phyloP scores from a whole-genome alignment of 2,888 invertebrate genomes.

The Epsilonema sp. region DNA sequence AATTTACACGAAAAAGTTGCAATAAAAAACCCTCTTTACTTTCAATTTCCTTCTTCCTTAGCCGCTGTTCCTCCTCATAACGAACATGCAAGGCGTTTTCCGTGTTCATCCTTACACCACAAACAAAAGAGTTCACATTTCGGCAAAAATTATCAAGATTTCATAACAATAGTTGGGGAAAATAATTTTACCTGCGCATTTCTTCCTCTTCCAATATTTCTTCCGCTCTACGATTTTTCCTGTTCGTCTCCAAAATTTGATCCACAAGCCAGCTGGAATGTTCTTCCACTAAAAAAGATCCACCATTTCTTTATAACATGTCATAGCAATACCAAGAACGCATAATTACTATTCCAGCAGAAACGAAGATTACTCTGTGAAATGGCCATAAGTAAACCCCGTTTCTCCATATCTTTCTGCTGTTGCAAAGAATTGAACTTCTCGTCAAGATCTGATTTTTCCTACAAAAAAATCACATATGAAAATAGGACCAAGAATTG shows the following conservation, averaged over 20 bases:
- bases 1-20: no score
- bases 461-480: not conserved
- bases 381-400: no score
- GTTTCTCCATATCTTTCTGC: no score
- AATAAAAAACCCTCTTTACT: no score
- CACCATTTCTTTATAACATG: not conserved
- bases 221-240: not conserved
- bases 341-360: no score
- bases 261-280: not conserved
- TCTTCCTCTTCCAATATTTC: not conserved
- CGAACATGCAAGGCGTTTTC: conserved; percentile 27
- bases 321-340: no score
- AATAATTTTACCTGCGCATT: not conserved
- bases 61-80: conserved; percentile 26
- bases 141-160: no score
- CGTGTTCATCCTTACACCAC: conserved; percentile 26
- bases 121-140: no score
- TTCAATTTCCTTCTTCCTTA: conserved; percentile 28
- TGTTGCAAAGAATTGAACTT: no score
- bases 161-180: no score
- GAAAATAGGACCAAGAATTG: no score
- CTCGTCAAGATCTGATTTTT: not conserved
- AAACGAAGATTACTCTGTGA: no score
- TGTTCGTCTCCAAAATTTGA: not conserved
- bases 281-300: not conserved